These are phyloP conservation scores for Mythimna pallens DNA, from an alignment of 2,888 invertebrate species.

Conservation along the genomic window DNA sequence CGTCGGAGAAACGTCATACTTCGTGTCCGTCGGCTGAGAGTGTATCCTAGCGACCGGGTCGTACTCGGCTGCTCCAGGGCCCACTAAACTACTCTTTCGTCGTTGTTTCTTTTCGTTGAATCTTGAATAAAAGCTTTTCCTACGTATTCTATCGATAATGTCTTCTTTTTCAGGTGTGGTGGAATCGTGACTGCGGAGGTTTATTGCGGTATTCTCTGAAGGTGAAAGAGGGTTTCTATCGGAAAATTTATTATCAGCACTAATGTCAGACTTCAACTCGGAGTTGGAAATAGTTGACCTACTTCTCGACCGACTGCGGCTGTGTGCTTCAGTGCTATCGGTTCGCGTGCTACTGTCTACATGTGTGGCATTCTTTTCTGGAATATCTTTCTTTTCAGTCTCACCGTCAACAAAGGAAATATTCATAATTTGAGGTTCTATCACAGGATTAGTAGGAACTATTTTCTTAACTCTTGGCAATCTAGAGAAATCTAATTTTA, in stretches of 20 bases:
- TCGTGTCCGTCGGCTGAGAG: slow-evolving; percentile 78
- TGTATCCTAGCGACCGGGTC: slow-evolving; percentile 87
- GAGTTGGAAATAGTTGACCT: slow-evolving; percentile 85
- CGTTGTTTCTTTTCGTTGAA: slow-evolving; percentile 96
- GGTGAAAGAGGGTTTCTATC: slow-evolving; percentile 76
- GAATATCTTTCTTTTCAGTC: slow-evolving; percentile 77
- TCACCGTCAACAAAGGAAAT: slow-evolving; percentile 79
- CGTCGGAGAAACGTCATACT: slow-evolving; percentile 83
- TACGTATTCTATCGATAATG: slow-evolving; percentile 95
- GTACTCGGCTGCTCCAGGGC: slow-evolving; percentile 91
- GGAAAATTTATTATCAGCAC: slow-evolving; percentile 73
- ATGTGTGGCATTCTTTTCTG: slow-evolving; percentile 76
- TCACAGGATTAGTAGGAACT: slow-evolving; percentile 90
- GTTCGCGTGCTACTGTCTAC: slow-evolving; percentile 72
- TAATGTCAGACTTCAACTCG: slow-evolving; percentile 88
- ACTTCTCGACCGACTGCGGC: slow-evolving; percentile 84
- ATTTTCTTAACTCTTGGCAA: slow-evolving; percentile 91
- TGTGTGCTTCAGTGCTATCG: slow-evolving; percentile 72
- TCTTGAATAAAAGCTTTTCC: slow-evolving; percentile 97
- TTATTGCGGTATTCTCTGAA: slow-evolving; percentile 77
- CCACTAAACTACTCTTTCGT: slow-evolving; percentile 92
- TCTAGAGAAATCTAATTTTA: slow-evolving; percentile 92
- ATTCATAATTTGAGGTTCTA: slow-evolving; percentile 87
- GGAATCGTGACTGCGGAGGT: slow-evolving; percentile 85
- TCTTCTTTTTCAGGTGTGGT: slow-evolving; percentile 92